A percentile compares a stretch with the other conserved stretches of the same genome.
Evolutionary conservation across 2,113 vertebrate species (phyloP).

Genomic region (Boulengeromyrus knoepffleri): DNA sequence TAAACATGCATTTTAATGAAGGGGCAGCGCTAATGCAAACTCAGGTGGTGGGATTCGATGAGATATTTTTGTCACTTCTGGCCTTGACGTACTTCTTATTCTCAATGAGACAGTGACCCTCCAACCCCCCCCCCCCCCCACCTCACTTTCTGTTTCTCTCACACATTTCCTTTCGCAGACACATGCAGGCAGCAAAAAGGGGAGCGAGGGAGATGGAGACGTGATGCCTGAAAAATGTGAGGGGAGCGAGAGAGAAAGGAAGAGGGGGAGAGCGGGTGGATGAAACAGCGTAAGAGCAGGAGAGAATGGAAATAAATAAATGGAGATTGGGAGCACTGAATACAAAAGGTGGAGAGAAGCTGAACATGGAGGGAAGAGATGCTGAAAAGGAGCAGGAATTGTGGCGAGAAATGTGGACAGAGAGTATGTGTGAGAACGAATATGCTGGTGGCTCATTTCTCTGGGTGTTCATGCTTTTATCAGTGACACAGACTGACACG

Average conservation of each 20-base stretch:
- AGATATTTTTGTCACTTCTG: slow-evolving; percentile 55
- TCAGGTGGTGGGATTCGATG: slow-evolving; percentile 29
- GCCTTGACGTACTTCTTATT: slow-evolving; percentile 56
- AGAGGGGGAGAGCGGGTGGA: slow-evolving; percentile 30
- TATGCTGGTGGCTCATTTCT: slow-evolving; percentile 27
- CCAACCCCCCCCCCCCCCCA: slow-evolving; percentile 47
- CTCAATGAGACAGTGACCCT: slow-evolving; percentile 62
- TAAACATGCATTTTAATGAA: slow-evolving; percentile 34
- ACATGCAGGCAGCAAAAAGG: slow-evolving; percentile 30
- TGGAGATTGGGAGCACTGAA: slow-evolving; percentile 27
- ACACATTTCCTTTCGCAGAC: slow-evolving; percentile 26
- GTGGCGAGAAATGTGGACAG: slow-evolving; percentile 27
- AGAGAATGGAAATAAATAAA: slow-evolving; percentile 30
- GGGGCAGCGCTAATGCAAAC: slow-evolving; percentile 46
- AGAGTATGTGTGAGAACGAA: slow-evolving; percentile 18
- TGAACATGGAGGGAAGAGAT: slow-evolving; percentile 18
- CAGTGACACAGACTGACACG: not conserved
- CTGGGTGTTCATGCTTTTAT: slow-evolving; percentile 32
- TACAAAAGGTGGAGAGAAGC: slow-evolving; percentile 30
- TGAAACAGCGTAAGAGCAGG: slow-evolving; percentile 41
- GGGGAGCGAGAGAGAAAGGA: slow-evolving; percentile 42
- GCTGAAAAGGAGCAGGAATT: not conserved
- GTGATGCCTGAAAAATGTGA: slow-evolving; percentile 51
- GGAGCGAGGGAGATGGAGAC: slow-evolving; percentile 41
- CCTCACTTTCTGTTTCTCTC: slow-evolving; percentile 36